Base-by-base conservation (phyloP, 2,113 vertebrate species). In the Ivindomyrus marchei region DNA sequence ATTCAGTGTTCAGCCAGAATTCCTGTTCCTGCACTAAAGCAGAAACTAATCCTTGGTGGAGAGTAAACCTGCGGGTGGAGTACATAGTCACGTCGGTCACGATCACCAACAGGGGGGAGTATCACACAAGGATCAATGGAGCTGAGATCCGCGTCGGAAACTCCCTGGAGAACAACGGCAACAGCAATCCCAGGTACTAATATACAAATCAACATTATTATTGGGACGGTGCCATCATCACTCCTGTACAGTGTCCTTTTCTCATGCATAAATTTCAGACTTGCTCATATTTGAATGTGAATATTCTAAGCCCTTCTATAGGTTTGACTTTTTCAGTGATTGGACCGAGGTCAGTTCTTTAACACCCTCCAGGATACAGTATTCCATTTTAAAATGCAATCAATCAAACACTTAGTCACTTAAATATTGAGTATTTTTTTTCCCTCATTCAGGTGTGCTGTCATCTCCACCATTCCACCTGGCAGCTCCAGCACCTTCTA, bases 401-500 rank as follows among this genome's bases (percentile, higher is more conserved):
- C 19, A 56, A 24, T 56, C 19, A 2, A 56, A 24, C 53, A 56
- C 5, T 56, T 0, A 56, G 19, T 56, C 53, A 56, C 5, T 56
- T 21, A 56, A 56, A 56, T 56, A 56, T 24, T 56, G 53, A 7
- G 19, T 56, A 56, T 56, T 24, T 56, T 56, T 56, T 56, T 21
- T 56, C 7, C 53, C 19, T 56, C 21, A 0, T 56, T 21, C 53
- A 56, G 53, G 53, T 56, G 53, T 77, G 53, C 9, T 0, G 15
- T 90, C 2, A 88, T 92, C 49, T 56, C 1, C 53, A 42, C 19
- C 0, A 15, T 93, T 62, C 8, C 56, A 84, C 87, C 88, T 47
- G 84, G 77, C 0, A 80, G 88, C 1, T 90, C 49, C 86, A 93
- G 85, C 87, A 89, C 92, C 0, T 89, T 80, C 27, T 7, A 89